Evolutionary conservation across 2,113 vertebrate species (phyloP).

Genomic region (Hippocampus abdominalis): DNA sequence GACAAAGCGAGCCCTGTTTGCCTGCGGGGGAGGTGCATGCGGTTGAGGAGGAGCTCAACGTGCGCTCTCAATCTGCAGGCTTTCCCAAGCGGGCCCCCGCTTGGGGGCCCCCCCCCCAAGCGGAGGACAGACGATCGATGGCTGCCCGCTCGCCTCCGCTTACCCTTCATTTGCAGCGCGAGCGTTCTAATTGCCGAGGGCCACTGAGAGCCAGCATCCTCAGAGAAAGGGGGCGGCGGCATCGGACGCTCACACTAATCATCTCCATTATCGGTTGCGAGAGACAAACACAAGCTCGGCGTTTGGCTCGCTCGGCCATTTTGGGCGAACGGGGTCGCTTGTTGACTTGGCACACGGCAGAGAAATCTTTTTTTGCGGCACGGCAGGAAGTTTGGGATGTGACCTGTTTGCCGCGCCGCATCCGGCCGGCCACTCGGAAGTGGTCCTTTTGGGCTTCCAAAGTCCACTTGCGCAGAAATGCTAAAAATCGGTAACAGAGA

Average conservation of each 20-base stretch:
- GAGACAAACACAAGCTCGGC: slow-evolving; percentile 46
- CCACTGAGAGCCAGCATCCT: slow-evolving; percentile 66
- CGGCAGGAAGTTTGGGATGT: slow-evolving; percentile 29
- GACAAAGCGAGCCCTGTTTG: no score
- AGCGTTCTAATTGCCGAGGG: slow-evolving; percentile 65
- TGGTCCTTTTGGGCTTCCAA: slow-evolving; percentile 21
- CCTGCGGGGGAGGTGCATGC: no score
- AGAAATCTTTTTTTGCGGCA: slow-evolving; percentile 14
- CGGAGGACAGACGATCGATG: slow-evolving; percentile 49
- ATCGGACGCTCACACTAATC: slow-evolving; percentile 67
- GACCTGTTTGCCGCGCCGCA: not conserved
- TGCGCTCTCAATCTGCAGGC: not conserved
- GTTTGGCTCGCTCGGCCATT: slow-evolving; percentile 11
- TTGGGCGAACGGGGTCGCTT: slow-evolving; percentile 31
- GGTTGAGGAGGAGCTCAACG: not conserved
- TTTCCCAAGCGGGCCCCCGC: not conserved
- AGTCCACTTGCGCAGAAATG: slow-evolving; percentile 1
- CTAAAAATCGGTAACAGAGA: not conserved
- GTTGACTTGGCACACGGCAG: slow-evolving; percentile 9
- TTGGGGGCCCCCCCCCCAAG: slow-evolving; percentile 21
- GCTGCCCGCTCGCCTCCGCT: slow-evolving; percentile 33
- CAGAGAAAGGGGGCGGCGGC: slow-evolving; percentile 45
- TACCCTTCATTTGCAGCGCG: slow-evolving; percentile 58
- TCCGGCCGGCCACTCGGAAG: slow-evolving; percentile 12
- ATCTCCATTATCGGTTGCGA: slow-evolving; percentile 63